Percentiles rank a stretch among this genome's conserved stretches.
Conservation (phyloP, 2,888 invertebrate species). For the Drosophila falleni region DNA sequence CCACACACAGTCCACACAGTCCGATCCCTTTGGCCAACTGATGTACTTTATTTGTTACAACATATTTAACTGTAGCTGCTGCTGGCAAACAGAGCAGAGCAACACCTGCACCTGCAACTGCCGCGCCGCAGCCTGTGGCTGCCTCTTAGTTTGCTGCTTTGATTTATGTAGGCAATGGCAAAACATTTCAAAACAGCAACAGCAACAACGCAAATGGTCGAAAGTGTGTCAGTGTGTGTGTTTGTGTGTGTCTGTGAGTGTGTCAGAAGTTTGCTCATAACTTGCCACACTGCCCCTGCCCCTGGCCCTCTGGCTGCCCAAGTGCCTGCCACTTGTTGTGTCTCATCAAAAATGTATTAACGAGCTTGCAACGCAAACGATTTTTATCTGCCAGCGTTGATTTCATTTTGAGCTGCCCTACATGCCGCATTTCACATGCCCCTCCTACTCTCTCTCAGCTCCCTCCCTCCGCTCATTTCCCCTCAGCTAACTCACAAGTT, state of each 20-base stretch:
- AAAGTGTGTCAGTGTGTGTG: slow-evolving; percentile 61
- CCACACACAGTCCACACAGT: not conserved
- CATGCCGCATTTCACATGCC: slow-evolving; percentile 34
- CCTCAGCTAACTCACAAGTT: slow-evolving; percentile 44
- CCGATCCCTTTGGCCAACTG: slow-evolving; percentile 66
- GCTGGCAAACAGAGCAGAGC: slow-evolving; percentile 32
- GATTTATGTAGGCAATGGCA: slow-evolving; percentile 60
- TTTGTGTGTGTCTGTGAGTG: slow-evolving; percentile 4
- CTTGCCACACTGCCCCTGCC: slow-evolving; percentile 49
- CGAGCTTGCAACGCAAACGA: slow-evolving; percentile 80
- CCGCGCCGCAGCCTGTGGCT: slow-evolving; percentile 52
- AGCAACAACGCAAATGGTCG: slow-evolving; percentile 52
- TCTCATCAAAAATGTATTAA: slow-evolving; percentile 84
- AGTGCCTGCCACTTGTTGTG: slow-evolving; percentile 79
- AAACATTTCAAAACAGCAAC: slow-evolving; percentile 77
- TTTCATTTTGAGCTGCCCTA: slow-evolving; percentile 77
- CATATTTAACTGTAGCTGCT: slow-evolving; percentile 79
- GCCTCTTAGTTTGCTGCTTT: slow-evolving; percentile 71
- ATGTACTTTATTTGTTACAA: slow-evolving; percentile 80
- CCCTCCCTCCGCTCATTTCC: not conserved
- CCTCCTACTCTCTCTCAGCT: not conserved
- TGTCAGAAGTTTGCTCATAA: slow-evolving; percentile 72
- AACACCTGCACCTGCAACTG: slow-evolving; percentile 20
- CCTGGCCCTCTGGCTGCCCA: slow-evolving; percentile 34
- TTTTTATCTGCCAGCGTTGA: slow-evolving; percentile 81